Conservation (phyloP, 2,888 invertebrate genomes). For the Ischnura elegans region DNA sequence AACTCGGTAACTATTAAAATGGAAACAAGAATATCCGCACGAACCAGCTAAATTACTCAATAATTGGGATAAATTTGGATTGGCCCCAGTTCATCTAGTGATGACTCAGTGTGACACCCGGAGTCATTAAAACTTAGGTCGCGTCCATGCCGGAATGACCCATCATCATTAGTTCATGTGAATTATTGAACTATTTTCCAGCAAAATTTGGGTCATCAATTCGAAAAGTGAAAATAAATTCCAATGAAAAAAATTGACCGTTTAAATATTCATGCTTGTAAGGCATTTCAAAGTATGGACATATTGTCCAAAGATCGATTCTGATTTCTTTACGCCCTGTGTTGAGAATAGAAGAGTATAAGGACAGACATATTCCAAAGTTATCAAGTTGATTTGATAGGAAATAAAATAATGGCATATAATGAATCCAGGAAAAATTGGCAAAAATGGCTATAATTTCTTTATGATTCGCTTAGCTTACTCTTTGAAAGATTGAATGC, state of each 20-base stretch:
- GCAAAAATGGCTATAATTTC: too few species aligned
- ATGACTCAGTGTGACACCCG: not conserved
- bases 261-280: not conserved
- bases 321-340: not conserved
- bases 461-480: too few species aligned
- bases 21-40: not conserved
- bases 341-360: not conserved
- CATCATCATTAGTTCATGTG: not conserved
- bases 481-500: too few species aligned
- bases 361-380: not conserved
- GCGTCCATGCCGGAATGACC: not conserved
- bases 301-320: not conserved
- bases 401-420: too few species aligned
- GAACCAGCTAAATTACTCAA: not conserved
- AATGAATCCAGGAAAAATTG: too few species aligned
- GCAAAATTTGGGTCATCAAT: not conserved
- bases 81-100: not conserved
- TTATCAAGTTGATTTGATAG: too few species aligned
- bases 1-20: not conserved
- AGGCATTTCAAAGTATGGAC: not conserved
- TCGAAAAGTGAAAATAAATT: not conserved
- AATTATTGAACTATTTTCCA: not conserved
- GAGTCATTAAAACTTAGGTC: not conserved
- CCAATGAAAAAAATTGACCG: not conserved
- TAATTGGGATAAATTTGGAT: not conserved